Evolutionary conservation across 1,140 invertebrate genomes (phyloP), one percentile per base, ranked within the genome.

Genomic region (Planococcus citri): DNA sequence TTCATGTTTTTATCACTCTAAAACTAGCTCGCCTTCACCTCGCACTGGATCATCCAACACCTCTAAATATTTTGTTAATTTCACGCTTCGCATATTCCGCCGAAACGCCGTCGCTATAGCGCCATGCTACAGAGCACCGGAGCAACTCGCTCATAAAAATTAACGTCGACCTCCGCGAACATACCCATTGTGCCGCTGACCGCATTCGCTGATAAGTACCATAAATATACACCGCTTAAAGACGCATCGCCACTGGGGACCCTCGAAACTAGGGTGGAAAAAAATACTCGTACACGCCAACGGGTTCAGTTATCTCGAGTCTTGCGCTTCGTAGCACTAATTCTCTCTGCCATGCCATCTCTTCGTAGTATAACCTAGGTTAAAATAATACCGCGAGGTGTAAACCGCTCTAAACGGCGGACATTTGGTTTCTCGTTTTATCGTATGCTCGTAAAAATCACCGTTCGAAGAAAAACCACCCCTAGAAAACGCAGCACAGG

Each of bases 1-100:
- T 51, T 51, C 41, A 51, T 51, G 41, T 51, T 51, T 51, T 51
- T 51, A 51, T 51, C 41, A 20, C 41, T n/a, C n/a, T n/a, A n/a
- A n/a, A n/a, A n/a, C n/a, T n/a, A n/a, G n/a, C n/a, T 33, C 29
- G 29, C 29, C 29, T 6, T 6, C 41, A n/a, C 41, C 17, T 51
- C 29, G 29, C 17, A 9, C 41, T 2, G 2, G 41, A 9, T 9
- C n/a, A 17, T n/a, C 41, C 3, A n/a, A 20, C n/a, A 51, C 41
- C 41, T 51, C 41, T 20, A 20, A 51, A 51, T 51, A 51, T 51
- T 51, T 51, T 51, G 41, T 51, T 51, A 51, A 51, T 51, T 51
- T 51, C 41, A 51, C 41, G 41, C 6, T 51, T 17, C 6, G 41
- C 41, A 3, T 6, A 51, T n/a, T 51, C n/a, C 6, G 17, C 41